phyloP scores from a whole-genome alignment of 2,888 invertebrate genomes.

The Unio pictorum region DNA sequence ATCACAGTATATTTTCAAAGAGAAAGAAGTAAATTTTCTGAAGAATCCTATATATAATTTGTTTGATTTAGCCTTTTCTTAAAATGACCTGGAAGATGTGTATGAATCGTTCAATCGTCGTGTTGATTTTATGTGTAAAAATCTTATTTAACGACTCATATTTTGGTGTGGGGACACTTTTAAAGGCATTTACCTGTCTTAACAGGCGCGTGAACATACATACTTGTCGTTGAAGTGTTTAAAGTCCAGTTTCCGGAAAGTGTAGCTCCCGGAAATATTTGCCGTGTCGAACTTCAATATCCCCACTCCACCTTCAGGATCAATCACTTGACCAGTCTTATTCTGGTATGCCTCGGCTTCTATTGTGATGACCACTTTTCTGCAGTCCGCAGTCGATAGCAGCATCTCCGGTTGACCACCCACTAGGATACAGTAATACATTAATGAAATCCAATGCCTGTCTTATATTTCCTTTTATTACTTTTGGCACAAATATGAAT shows the following conservation, averaged over 20 bases:
- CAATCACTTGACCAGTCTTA: slow-evolving; percentile 20
- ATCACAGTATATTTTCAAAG: too few species aligned
- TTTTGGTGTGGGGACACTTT: too few species aligned
- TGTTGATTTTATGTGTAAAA: too few species aligned
- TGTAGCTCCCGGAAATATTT: slow-evolving; percentile 12
- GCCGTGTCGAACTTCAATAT: slow-evolving; percentile 35
- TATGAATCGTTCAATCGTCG: too few species aligned
- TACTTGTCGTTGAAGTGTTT: slow-evolving; percentile 38
- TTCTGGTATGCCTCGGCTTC: slow-evolving; percentile 45
- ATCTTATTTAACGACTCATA: too few species aligned
- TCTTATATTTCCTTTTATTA: background rate
- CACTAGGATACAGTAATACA: slow-evolving; percentile 26
- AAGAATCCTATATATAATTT: too few species aligned
- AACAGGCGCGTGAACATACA: background rate
- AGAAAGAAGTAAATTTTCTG: too few species aligned
- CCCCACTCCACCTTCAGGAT: slow-evolving; percentile 47
- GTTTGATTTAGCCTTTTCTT: too few species aligned
- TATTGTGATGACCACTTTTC: slow-evolving; percentile 43
- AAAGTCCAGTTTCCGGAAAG: slow-evolving; percentile 23
- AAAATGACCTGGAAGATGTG: too few species aligned
- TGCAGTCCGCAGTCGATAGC: slow-evolving; percentile 40
- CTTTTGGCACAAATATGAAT: background rate
- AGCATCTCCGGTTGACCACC: slow-evolving; percentile 52
- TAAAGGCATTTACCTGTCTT: too few species aligned
- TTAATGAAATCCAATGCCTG: background rate